Evolutionary conservation across 2,888 invertebrate genomes (phyloP).

Genomic region (Quadroppia sp.): DNA sequence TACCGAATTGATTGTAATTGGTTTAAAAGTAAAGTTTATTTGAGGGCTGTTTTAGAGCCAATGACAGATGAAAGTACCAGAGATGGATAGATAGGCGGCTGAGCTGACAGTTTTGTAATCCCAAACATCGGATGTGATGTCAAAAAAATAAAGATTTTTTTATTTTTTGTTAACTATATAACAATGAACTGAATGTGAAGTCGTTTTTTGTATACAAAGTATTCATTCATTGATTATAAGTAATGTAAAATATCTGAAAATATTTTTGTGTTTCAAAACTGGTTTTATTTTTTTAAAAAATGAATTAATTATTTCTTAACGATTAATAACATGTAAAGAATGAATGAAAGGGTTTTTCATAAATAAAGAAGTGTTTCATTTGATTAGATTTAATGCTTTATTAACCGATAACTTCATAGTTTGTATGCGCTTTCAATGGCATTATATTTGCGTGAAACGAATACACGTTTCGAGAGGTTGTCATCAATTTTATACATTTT

Average conservation of each 20-base stretch:
- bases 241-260: no score
- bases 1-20: background rate
- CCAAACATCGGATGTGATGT: slow-evolving; percentile 3
- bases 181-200: no score
- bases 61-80: slow-evolving; percentile 23
- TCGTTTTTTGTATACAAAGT: no score
- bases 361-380: slow-evolving; percentile 4
- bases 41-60: background rate
- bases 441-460: no score
- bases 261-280: no score
- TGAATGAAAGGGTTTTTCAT: background rate
- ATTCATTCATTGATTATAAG: no score
- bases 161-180: no score
- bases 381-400: slow-evolving; percentile 1
- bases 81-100: slow-evolving; percentile 27
- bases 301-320: no score
- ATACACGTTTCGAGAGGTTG: background rate
- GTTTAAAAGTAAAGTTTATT: slow-evolving; percentile 23
- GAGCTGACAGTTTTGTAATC: slow-evolving; percentile 30
- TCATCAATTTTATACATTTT: background rate
- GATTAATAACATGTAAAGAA: no score
- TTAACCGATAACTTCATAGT: no score
- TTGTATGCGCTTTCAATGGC: no score
- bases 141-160: background rate
- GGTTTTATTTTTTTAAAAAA: no score